Evolutionary conservation across 2,113 vertebrate species (phyloP).

Genomic region (Plotosus lineatus): DNA sequence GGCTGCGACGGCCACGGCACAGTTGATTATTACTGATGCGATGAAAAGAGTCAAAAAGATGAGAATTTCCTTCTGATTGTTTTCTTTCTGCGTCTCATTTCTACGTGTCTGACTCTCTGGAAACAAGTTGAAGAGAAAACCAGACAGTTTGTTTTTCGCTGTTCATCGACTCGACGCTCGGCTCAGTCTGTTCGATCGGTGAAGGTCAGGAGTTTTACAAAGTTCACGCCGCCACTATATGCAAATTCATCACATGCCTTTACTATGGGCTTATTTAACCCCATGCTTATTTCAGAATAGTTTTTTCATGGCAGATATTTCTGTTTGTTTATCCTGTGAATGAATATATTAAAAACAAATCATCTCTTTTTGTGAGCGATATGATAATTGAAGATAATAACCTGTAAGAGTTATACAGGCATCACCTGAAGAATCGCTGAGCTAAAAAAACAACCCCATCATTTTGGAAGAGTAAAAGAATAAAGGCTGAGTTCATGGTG

Average conservation of each 20-base stretch:
- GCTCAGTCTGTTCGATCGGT: neutral
- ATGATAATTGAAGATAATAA: no score
- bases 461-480: neutral
- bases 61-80: accelerated
- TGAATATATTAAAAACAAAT: no score
- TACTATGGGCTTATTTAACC: no score
- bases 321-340: no score
- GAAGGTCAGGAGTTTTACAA: no score
- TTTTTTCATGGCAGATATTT: no score
- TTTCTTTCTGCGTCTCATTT: neutral
- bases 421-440: neutral
- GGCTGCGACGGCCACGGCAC: neutral
- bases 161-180: neutral
- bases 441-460: neutral
- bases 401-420: no score
- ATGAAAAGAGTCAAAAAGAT: accelerated
- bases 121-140: neutral
- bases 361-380: no score
- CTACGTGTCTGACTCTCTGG: neutral
- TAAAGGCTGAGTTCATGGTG: neutral
- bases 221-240: no score
- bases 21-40: neutral
- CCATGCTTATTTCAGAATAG: no score
- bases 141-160: neutral
- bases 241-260: no score